These are phyloP conservation scores for Tineola bisselliella DNA, from an alignment of 2,888 invertebrate genomes.

Conservation along the genomic window DNA sequence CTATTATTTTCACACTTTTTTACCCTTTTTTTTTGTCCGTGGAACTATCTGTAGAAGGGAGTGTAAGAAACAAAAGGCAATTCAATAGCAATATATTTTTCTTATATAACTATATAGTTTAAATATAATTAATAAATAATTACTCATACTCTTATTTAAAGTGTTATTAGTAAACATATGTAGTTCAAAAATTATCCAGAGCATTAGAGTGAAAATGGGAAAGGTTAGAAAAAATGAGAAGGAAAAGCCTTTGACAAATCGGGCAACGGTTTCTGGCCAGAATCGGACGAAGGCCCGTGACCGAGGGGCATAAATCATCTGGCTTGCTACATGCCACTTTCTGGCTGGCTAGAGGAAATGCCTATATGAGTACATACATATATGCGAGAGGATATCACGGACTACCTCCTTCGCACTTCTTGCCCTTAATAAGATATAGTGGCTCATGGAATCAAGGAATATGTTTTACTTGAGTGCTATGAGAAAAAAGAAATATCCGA, in stretches of 20 bases:
- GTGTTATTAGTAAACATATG: background rate
- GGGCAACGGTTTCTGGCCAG: conserved; percentile 10
- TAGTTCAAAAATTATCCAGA: background rate
- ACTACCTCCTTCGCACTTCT: conserved; percentile 11
- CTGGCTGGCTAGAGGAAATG: background rate
- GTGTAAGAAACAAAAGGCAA: no score
- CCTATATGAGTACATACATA: background rate
- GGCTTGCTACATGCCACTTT: conserved; percentile 13
- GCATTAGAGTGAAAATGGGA: conserved; percentile 5
- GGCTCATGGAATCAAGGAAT: background rate
- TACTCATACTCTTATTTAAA: background rate
- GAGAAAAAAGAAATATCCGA: background rate
- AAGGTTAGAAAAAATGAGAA: conserved; percentile 7
- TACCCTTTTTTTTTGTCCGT: no score
- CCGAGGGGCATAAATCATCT: conserved; percentile 13
- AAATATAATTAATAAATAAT: background rate
- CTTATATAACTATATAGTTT: background rate
- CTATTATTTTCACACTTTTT: no score
- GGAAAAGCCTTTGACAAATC: conserved; percentile 14
- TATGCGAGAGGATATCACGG: background rate
- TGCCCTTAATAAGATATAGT: conserved; percentile 6
- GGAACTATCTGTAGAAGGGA: no score
- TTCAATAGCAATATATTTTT: no score
- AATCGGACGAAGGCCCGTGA: conserved; percentile 8
- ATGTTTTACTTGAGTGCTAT: background rate